Conservation (phyloP, 2,113 vertebrate genomes). For the Otus sunia region DNA sequence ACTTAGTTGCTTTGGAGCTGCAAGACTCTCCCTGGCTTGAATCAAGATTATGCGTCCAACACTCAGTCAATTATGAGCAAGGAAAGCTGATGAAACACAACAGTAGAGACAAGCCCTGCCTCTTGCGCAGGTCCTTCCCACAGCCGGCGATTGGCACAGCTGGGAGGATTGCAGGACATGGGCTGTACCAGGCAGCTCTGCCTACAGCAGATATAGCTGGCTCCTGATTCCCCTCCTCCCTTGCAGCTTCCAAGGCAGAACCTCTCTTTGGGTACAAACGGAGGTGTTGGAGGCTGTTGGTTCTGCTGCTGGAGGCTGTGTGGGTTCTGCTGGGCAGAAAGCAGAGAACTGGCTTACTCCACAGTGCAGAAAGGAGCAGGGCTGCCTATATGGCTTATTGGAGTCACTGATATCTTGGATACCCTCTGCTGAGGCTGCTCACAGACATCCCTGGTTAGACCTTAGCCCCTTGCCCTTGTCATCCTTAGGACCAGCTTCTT, state of each 20-base stretch:
- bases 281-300: not conserved
- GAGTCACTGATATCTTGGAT: not conserved
- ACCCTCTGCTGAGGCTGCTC: not conserved
- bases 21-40: not conserved
- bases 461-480: not conserved
- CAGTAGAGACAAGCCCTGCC: not conserved
- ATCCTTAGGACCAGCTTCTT: not conserved
- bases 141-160: fast-evolving
- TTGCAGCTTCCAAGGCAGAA: not conserved
- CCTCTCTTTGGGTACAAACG: not conserved
- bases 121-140: not conserved
- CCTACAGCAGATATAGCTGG: not conserved
- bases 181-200: not conserved
- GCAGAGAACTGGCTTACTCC: not conserved
- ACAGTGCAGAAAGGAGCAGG: not conserved
- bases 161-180: not conserved
- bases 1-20: not conserved
- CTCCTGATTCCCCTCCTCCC: not conserved
- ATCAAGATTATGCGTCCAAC: not conserved
- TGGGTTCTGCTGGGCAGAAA: not conserved
- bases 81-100: fast-evolving
- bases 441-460: not conserved
- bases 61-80: not conserved
- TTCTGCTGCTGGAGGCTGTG: not conserved
- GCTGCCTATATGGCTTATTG: not conserved